Base-by-base conservation (phyloP, 2,797 vertebrate genomes). In the Myioborus melanocephalus region DNA sequence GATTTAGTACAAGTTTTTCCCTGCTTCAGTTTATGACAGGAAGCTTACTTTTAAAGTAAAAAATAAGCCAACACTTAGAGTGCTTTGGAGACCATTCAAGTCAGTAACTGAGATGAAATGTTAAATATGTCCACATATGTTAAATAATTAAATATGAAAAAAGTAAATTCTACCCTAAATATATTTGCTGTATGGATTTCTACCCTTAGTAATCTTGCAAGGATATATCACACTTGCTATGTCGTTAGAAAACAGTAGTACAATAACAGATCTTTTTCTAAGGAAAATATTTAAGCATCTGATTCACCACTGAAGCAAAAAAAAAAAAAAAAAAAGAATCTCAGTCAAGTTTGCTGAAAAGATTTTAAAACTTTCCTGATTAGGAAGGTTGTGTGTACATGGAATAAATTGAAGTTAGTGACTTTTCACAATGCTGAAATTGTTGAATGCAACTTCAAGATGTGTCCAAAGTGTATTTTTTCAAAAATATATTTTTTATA, bases 331-430 rank as follows among this genome's bases (percentile, higher is more conserved):
- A 18, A 10, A 22, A 26, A 56, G 4, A 56, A 52, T 6, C 0
- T 23, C 24, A 52, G 37, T 34, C 3, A 81, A 44, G 7, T 52
- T 75, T 60, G 3, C 20, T 50, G 4, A 56, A 65, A 90, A 73
- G 9, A 60, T 64, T 71, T 81, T 44, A 55, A 55, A 6, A 23
- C 8, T 7, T 39, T 72, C 11, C 2, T 0, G 0, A 28, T 19
- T 21, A 5, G 5, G 9, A 5, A 11, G 5, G 2, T 23, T 32
- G 9, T 27, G 6, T 6, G 2, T 8, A 2, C 26, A 14, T 30
- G 12, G 11, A 69, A 65, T 30, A 80, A 83, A 69, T 61, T 76
- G 55, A 66, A 66, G 9, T 50, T 55, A 47, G 35, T 49, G 30
- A 37, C 12, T 83, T 94, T 71, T 73, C 41, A 80, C 26, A 83